A percentile compares a stretch with the other conserved stretches of the same genome.
Evolutionary conservation across 2,113 vertebrate genomes (phyloP).

Genomic region (Campylomormyrus tamandua): DNA sequence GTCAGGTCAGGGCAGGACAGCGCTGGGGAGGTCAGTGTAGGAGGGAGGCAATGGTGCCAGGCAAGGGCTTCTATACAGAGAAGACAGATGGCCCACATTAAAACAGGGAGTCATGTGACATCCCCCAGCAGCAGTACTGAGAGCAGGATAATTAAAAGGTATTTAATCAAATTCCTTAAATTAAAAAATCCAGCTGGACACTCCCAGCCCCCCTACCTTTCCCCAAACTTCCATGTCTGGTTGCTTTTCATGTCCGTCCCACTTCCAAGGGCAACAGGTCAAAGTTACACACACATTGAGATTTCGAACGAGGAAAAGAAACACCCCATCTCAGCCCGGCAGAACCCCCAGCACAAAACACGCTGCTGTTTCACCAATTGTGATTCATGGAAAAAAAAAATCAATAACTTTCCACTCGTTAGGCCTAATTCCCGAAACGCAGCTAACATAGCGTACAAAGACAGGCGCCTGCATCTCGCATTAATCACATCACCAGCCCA

Average conservation of each 20-base stretch:
- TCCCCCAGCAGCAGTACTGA: slow-evolving; percentile 39
- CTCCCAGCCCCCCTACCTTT: slow-evolving; percentile 23
- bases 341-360: neutral
- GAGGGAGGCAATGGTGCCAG: neutral
- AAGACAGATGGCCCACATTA: slow-evolving; percentile 51
- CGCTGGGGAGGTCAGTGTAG: neutral
- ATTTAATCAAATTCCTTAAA: slow-evolving; percentile 43
- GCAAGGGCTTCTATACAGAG: slow-evolving; percentile 24
- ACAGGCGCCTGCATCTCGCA: neutral
- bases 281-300: neutral
- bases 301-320: neutral
- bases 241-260: neutral
- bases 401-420: neutral
- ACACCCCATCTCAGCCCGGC: neutral
- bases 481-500: neutral
- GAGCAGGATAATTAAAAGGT: slow-evolving; percentile 43
- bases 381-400: neutral
- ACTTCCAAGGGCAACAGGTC: slow-evolving; percentile 16
- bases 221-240: slow-evolving; percentile 24
- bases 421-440: neutral
- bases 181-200: slow-evolving; percentile 45
- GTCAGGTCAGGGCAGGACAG: neutral
- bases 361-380: neutral
- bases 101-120: slow-evolving; percentile 40
- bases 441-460: neutral